phyloP scores from a whole-genome alignment of 2,797 vertebrate genomes.

The Enoplosus armatus region DNA sequence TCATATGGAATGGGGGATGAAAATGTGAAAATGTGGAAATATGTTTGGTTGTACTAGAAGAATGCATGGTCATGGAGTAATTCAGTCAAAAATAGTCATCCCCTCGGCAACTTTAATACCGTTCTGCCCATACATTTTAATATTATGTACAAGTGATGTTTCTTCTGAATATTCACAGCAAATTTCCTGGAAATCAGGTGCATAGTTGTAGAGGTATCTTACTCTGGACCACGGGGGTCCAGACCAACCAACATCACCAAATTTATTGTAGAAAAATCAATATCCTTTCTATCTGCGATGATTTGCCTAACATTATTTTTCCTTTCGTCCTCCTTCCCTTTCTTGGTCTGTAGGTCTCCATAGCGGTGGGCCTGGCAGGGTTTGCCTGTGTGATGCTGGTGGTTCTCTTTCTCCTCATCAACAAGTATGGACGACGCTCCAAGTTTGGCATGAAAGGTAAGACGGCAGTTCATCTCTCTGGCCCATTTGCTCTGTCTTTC shows the following conservation, averaged over 20 bases:
- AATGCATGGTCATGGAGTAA: background rate
- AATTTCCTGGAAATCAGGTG: background rate
- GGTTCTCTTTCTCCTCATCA: conserved; percentile 94
- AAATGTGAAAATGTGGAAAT: too few relatives aligned
- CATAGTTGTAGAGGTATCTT: background rate
- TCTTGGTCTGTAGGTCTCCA: conserved; percentile 87
- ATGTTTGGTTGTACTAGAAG: background rate
- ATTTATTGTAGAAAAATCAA: too few relatives aligned
- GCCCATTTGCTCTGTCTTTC: background rate
- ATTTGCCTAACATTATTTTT: background rate
- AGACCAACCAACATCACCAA: too few relatives aligned
- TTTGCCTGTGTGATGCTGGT: conserved; percentile 93
- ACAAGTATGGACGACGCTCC: conserved; percentile 94
- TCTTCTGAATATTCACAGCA: background rate
- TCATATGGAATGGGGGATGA: too few relatives aligned
- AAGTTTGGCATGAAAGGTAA: conserved; percentile 99
- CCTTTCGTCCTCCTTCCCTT: background rate
- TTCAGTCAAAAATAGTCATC: background rate
- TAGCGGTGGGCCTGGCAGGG: conserved; percentile 93
- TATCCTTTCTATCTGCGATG: background rate
- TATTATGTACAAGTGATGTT: background rate
- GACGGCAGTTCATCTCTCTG: background rate
- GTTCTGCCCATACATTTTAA: background rate
- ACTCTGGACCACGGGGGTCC: background rate
- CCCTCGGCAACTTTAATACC: background rate